Conservation (phyloP, 2,888 invertebrate species). For the Drosophila subsilvestris region DNA sequence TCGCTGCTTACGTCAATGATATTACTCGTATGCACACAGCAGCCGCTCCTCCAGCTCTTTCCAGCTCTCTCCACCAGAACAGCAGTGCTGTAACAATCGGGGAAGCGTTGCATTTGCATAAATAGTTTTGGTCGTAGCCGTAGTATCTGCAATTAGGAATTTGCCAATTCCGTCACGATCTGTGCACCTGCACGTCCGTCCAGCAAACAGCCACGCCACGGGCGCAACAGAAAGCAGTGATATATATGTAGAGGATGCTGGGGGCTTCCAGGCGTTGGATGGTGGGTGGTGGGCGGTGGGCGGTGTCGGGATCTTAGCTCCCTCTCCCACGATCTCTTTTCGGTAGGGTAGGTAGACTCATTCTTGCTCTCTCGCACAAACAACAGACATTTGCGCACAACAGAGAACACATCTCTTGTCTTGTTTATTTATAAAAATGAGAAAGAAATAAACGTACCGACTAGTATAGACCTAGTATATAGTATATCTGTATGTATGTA, state of each 20-base stretch:
- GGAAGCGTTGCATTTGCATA: slow-evolving; percentile 42
- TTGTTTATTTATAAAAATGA: slow-evolving; percentile 37
- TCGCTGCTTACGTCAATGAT: slow-evolving; percentile 33
- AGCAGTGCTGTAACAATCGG: slow-evolving; percentile 54
- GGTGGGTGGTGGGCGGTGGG: no score
- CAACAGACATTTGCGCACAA: background rate
- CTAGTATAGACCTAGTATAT: background rate
- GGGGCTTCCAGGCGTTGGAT: no score
- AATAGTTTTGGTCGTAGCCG: slow-evolving; percentile 20
- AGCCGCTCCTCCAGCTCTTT: background rate
- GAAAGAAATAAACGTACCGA: slow-evolving; percentile 13
- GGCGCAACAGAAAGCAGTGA: background rate
- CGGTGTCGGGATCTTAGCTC: no score
- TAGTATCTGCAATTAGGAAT: slow-evolving; percentile 48
- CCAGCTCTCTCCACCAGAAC: background rate
- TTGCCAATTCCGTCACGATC: slow-evolving; percentile 68
- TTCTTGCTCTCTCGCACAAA: background rate
- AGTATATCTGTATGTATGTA: background rate
- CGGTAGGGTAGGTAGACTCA: no score
- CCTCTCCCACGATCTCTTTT: background rate
- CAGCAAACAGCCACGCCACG: background rate
- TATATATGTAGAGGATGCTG: background rate
- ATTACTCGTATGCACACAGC: background rate
- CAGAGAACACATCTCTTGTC: background rate
- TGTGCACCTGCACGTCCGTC: slow-evolving; percentile 49